Base-by-base conservation (phyloP, 2,888 invertebrate genomes). In the Miltochrista miniata region DNA sequence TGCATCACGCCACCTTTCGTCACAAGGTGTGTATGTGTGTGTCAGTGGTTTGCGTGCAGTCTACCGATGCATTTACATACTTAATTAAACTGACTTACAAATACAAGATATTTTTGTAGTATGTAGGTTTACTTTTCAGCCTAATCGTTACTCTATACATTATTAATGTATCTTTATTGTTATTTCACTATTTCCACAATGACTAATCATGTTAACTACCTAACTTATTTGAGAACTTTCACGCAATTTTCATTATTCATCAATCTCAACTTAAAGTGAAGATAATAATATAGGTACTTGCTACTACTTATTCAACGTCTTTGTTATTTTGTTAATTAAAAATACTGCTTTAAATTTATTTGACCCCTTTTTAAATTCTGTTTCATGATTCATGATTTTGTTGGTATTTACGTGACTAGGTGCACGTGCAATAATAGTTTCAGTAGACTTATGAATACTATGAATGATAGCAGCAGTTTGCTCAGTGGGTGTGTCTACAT, bases 1-100 rank as follows among this genome's bases (percentile, higher is more conserved):
- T 57, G 57, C 51, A 58, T 80, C 81, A 81, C 82, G 82, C 81
- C 79, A 83, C 58, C 56, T 48, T 59, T 10, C 76, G 74, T 73
- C 72, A 76, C 46, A 39, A 59, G 46, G 48, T 59, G 59, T 61
- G 53, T 47, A 36, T 63, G 57, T 47, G 48, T 55, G 62, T 69
- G 46, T 59, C 34, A 62, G 54, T 72, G 60, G 61, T 54, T 65
- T 52, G 61, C 65, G 61, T 61, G 70, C 64, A 44, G 51, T 54
- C 52, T 56, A 63, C 43, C 50, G 47, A 60, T 69, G 70, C 63
- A 71, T 70, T 70, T 67, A 67, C 61, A 74, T 48, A 74, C 42
- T 70, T 69, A 69, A 74, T 74, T 72, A 70, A 64, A 66, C 58
- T 62, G 60, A 54, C 52, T 63, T 62, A 64, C 57, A 64, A 67